Evolutionary conservation across 1,140 invertebrate species (phyloP).

Genomic region (Brachionus plicatilis): DNA sequence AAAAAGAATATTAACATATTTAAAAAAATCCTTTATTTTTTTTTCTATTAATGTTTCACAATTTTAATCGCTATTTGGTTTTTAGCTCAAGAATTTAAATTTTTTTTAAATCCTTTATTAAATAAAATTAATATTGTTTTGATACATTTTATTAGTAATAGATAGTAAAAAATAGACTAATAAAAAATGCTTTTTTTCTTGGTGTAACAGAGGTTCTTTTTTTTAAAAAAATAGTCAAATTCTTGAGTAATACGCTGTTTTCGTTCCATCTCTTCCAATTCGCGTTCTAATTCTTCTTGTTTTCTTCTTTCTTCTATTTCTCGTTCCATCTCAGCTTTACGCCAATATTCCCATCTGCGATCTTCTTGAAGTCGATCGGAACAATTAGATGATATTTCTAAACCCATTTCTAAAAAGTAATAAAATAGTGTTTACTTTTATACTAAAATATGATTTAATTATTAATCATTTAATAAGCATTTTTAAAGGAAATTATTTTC

Average conservation of each 20-base stretch:
- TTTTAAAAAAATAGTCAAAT: neutral
- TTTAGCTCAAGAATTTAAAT: neutral
- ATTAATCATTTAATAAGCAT: neutral
- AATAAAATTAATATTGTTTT: neutral
- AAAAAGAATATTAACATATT: neutral
- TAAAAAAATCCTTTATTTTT: neutral
- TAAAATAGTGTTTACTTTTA: neutral
- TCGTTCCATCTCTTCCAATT: constrained; percentile 12
- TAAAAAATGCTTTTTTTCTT: constrained; percentile 29
- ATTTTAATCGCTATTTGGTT: neutral
- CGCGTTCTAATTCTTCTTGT: neutral
- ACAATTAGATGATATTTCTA: neutral
- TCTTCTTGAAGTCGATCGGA: neutral
- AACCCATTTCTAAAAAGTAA: neutral
- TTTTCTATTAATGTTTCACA: neutral
- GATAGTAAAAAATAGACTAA: neutral
- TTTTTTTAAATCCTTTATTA: neutral
- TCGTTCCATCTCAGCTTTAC: constrained; percentile 10
- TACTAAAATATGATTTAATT: neutral
- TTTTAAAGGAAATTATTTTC: neutral
- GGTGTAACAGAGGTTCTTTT: neutral
- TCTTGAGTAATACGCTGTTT: neutral
- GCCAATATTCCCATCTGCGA: constrained; percentile 31
- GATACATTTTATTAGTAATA: neutral
- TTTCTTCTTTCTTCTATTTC: neutral